phyloP scores from a whole-genome alignment of 2,797 vertebrate genomes.

The Staurois parvus region DNA sequence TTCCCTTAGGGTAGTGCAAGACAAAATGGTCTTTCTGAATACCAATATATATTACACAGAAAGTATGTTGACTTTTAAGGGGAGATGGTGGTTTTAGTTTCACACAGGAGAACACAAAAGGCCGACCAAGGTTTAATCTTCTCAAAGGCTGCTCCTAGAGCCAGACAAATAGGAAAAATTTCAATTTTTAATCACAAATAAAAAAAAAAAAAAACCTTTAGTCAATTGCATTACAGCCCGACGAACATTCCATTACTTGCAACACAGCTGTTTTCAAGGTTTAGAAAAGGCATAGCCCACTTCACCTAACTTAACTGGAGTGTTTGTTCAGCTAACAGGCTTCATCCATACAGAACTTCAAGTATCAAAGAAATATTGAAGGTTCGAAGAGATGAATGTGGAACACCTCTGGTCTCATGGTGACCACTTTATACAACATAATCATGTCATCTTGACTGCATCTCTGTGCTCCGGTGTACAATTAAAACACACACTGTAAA shows the following conservation, averaged over 20 bases:
- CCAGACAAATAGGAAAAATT: background rate
- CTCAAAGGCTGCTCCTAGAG: background rate
- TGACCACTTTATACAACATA: no score
- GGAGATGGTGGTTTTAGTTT: constrained; percentile 21
- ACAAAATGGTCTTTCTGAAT: constrained; percentile 42
- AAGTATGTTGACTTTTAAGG: constrained; percentile 18
- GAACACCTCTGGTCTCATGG: no score
- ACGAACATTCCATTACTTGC: background rate
- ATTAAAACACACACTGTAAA: background rate
- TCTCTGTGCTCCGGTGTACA: background rate
- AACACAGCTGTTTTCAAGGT: background rate
- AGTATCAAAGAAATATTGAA: background rate
- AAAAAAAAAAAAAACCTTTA: background rate
- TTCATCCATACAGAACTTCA: background rate
- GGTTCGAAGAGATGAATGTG: background rate
- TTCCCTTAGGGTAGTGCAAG: constrained; percentile 25
- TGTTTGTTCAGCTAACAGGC: background rate
- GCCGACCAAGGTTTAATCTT: background rate
- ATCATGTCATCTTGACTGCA: no score
- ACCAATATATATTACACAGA: constrained; percentile 33
- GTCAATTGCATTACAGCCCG: background rate
- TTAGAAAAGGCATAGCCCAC: background rate
- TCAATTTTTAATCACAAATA: background rate
- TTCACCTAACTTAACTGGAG: background rate
- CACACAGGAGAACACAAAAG: background rate